Conservation (phyloP, 1,140 invertebrate genomes). For the Leptinotarsa defecta region DNA sequence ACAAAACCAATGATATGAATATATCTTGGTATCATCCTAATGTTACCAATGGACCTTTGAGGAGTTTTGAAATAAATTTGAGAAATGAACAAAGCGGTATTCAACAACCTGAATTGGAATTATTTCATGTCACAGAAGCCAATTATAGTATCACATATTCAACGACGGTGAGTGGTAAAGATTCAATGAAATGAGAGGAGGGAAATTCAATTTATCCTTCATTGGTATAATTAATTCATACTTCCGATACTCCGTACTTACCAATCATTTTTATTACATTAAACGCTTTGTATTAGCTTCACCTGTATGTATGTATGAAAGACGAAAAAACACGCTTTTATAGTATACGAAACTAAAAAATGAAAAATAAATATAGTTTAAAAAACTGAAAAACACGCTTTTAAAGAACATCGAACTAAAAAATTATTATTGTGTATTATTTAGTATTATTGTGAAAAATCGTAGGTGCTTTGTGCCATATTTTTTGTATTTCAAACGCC, state of each 20-base stretch:
- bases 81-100: background rate
- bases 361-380: too few species aligned
- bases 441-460: too few species aligned
- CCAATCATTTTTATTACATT: too few species aligned
- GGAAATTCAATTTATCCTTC: background rate
- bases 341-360: too few species aligned
- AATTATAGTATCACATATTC: background rate
- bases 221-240: background rate
- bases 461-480: too few species aligned
- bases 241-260: background rate
- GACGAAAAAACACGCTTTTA: too few species aligned
- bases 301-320: too few species aligned
- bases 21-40: conserved; percentile 33
- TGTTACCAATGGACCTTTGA: conserved; percentile 23
- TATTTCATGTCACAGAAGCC: background rate
- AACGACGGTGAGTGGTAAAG: background rate
- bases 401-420: too few species aligned
- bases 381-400: too few species aligned
- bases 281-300: too few species aligned
- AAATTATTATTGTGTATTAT: too few species aligned
- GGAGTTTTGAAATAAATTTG: conserved; percentile 6
- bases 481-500: too few species aligned
- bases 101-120: background rate
- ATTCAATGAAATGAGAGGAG: background rate
- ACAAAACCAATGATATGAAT: conserved; percentile 18